Evolutionary conservation across 2,888 invertebrate species (phyloP).

Genomic region (Agonopterix subpropinquella): DNA sequence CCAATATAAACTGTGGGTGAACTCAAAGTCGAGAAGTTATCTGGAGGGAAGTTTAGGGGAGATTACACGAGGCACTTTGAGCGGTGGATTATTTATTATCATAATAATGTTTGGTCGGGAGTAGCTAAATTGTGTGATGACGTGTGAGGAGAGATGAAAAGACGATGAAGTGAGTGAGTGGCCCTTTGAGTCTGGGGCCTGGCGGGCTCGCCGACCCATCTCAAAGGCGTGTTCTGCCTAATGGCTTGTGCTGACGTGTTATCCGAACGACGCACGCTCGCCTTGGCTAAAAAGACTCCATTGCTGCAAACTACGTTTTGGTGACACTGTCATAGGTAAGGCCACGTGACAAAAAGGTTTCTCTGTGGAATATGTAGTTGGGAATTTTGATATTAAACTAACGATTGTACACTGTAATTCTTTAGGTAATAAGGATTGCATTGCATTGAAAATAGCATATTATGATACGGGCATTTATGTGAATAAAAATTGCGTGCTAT

Average conservation of each 20-base stretch:
- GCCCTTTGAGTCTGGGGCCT: slow-evolving; percentile 42
- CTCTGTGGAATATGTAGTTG: neutral
- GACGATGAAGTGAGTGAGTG: slow-evolving; percentile 49
- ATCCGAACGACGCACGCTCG: slow-evolving; percentile 25
- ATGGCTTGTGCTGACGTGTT: slow-evolving; percentile 51
- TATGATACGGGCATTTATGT: neutral
- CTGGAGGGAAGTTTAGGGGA: slow-evolving; percentile 28
- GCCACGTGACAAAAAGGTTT: neutral
- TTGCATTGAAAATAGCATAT: neutral
- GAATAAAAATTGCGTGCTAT: neutral
- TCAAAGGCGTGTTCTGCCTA: slow-evolving; percentile 48
- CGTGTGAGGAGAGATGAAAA: slow-evolving; percentile 48
- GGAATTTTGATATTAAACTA: neutral
- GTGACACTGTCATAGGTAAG: too few species aligned
- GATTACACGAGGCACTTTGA: slow-evolving; percentile 31
- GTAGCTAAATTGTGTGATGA: slow-evolving; percentile 37
- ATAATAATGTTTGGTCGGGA: slow-evolving; percentile 14
- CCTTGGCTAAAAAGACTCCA: slow-evolving; percentile 24
- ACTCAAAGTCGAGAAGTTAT: slow-evolving; percentile 34
- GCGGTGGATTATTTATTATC: slow-evolving; percentile 36
- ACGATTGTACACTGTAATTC: neutral
- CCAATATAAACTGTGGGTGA: slow-evolving; percentile 47
- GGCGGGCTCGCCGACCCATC: slow-evolving; percentile 43
- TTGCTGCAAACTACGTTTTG: neutral
- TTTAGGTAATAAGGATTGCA: too few species aligned